Evolutionary conservation across 2,113 vertebrate species (phyloP), one percentile per base, ranked within the genome.

Genomic region (Xyrauchen texanus): DNA sequence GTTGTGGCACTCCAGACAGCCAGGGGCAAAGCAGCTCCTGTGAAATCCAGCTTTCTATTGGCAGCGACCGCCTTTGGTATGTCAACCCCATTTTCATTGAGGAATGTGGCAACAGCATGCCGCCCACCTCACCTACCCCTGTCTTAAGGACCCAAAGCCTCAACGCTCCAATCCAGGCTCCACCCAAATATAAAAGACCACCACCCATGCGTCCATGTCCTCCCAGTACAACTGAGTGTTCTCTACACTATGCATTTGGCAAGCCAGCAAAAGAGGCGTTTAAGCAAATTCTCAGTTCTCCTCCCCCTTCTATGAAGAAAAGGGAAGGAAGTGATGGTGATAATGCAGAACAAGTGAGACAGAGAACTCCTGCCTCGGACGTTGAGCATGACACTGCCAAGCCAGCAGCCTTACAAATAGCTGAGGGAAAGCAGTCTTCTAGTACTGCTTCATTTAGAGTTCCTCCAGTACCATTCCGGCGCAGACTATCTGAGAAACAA

Each of bases 71-170:
- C 67, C 89, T 94, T 89, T 93, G 96, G 94, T 96, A 97, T 7
- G 91, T 99, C 79, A 96, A 95, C 84, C 94, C 96, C 11, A 91
- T 96, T 76, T 91, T 94, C 89, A 92, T 97, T 76, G 95, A 95
- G 86, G 94, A 96, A 87, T 92, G 81, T 52, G 83, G 87, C 83
- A 84, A 81, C 71, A 57, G 80, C 77, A 77, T 86, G 78, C 66
- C 85, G 15, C 6, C 82, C 49, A 58, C 77, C n/a, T 46, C 88
- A 1, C 75, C n/a, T 74, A 77, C 78, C 5, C 84, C 89, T 82
- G 82, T 87, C 44, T 69, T 79, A 69, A 90, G 91, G 90, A 89
- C 82, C 57, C 85, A 88, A 45, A 84, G 78, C 71, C 85, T 85
- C 2, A 9, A 12, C 1, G 77, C 68, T 0, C 74, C 76, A 80